Conservation (phyloP, 2,888 invertebrate species). For the Amaurobius ferox region DNA sequence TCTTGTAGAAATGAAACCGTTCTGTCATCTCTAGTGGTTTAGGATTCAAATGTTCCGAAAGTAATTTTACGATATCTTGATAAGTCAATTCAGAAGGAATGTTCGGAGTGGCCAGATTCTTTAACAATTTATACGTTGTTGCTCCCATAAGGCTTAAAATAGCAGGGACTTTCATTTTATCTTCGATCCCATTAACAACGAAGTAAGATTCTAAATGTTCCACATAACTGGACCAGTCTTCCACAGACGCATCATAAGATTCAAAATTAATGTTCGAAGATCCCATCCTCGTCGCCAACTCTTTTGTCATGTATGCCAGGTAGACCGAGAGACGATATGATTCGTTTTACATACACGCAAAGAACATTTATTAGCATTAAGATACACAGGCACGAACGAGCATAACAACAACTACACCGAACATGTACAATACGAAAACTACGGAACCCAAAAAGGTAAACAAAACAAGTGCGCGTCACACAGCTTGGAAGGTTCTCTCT, state of each 20-base stretch:
- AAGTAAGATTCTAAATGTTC: conserved; percentile 48
- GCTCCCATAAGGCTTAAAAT: conserved; percentile 47
- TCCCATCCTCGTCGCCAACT: conserved; percentile 48
- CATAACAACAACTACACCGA: conserved; percentile 45
- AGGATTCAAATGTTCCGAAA: conserved; percentile 48
- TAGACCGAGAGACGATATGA: conserved; percentile 46
- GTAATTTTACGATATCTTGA: conserved; percentile 51
- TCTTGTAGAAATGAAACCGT: conserved; percentile 53
- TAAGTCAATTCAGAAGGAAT: conserved; percentile 44
- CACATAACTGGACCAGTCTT: conserved; percentile 46
- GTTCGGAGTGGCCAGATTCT: conserved; percentile 44
- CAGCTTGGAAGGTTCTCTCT: too few relatives aligned
- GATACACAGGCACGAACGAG: conserved; percentile 42
- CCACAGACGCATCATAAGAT: conserved; percentile 49
- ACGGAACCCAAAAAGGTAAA: too few relatives aligned
- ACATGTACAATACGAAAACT: too few relatives aligned
- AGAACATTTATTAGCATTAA: conserved; percentile 25
- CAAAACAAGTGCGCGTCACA: too few relatives aligned
- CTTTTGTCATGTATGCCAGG: conserved; percentile 41
- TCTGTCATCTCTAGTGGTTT: conserved; percentile 52
- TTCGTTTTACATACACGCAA: conserved; percentile 41
- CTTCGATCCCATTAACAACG: conserved; percentile 50
- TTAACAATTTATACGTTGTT: conserved; percentile 51
- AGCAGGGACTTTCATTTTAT: conserved; percentile 37
- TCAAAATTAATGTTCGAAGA: conserved; percentile 53